Base-by-base conservation (phyloP, 1,140 invertebrate genomes). In the Pseudomyrmex sp. region DNA sequence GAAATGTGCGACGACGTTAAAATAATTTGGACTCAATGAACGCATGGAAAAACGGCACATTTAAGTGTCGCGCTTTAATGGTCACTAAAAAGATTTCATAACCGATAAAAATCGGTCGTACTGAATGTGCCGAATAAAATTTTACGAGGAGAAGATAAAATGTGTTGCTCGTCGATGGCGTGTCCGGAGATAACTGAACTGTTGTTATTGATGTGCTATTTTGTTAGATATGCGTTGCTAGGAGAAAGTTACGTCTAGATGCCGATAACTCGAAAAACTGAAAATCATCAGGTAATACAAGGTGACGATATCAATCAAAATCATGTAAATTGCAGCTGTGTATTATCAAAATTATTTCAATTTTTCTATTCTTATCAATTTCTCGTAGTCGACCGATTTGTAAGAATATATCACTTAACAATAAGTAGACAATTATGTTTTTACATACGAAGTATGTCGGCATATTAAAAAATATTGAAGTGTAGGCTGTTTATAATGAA, bases 71-170 rank as follows among this genome's bases (percentile, higher is more conserved):
- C 5, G 76, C 9, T 69, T 18, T n/a, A 70, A 61, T 52, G 26
- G 50, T 70, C 46, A 80, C 76, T 46, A 61, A 72, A 65, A 80
- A 80, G 76, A 80, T 80, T 80, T 80, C 70, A 80, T 70, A 80
- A 80, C 76, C 76, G 76, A 80, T 80, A 48, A 54, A 48, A 69
- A 80, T 80, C 76, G 76, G 76, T 80, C n/a, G 7, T 59, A 72
- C 50, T 20, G 20, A 35, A 12, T 26, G 12, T 68, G 68, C 85
- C 85, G 66, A 87, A 87, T 80, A 87, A 77, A 44, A 87, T 87
- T 80, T 61, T 70, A 44, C 54, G 44, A 46, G 13, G 18, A 56
- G 54, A 74, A 18, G 46, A 18, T 48, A 23, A 35, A 83, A 77
- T 35, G 50, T 18, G 26, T 18, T 18, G 35, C 23, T 35, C 18